Conservation (phyloP, 35 echinoderm and acorn worm species). For the Ophiothrix spiculata region DNA sequence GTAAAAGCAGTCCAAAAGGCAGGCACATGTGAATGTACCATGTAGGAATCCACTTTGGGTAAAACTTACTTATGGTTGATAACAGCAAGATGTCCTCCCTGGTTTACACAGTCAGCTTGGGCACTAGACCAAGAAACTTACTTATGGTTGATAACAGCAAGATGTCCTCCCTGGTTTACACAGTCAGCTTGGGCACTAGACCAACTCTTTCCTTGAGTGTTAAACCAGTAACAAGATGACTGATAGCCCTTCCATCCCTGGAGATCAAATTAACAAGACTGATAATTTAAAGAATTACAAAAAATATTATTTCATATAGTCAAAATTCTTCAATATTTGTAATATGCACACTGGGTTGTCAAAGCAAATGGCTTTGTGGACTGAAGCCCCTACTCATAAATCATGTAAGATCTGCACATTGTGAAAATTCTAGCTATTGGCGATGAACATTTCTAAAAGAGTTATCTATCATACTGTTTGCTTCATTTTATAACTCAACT, state of each 20-base stretch:
- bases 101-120: background rate
- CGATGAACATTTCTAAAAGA: too few relatives aligned
- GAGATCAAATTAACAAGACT: background rate
- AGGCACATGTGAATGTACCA: background rate
- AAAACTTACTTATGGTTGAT: background rate
- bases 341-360: too few relatives aligned
- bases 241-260: background rate
- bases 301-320: too few relatives aligned
- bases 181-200: background rate
- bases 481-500: too few relatives aligned
- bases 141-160: background rate
- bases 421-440: too few relatives aligned
- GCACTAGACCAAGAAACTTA: conserved; percentile 5
- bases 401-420: too few relatives aligned
- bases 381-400: too few relatives aligned
- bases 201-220: background rate
- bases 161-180: background rate
- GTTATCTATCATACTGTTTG: too few relatives aligned
- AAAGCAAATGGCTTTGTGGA: too few relatives aligned
- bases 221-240: background rate
- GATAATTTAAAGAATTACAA: too few relatives aligned
- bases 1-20: background rate
- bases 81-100: background rate
- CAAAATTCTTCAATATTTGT: too few relatives aligned
- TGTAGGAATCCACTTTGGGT: background rate